Conservation (phyloP, 2,888 invertebrate genomes). For the Lithosia quadra region DNA sequence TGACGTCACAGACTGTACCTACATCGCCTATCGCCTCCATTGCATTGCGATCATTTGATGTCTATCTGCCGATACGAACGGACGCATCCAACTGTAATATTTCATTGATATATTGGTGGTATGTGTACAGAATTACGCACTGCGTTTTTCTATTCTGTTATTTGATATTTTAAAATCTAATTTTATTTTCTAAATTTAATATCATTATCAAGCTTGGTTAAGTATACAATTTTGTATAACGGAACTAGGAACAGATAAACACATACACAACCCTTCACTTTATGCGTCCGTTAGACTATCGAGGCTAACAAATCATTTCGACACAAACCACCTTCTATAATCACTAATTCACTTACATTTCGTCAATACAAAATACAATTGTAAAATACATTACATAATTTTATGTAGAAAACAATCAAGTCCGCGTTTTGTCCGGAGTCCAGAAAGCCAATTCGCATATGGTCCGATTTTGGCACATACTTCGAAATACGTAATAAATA, state of each 20-base stretch:
- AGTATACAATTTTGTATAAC: conserved; percentile 9
- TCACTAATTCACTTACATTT: conserved; percentile 44
- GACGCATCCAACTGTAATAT: conserved; percentile 16
- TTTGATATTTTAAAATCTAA: conserved; percentile 14
- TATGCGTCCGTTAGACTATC: conserved; percentile 23
- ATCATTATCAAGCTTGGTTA: conserved; percentile 21
- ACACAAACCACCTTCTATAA: conserved; percentile 31
- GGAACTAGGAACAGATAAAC: conserved; percentile 20
- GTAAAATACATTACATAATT: conserved; percentile 60
- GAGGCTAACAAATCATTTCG: conserved; percentile 35
- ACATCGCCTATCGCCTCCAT: conserved; percentile 25
- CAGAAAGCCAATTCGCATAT: conserved; percentile 67
- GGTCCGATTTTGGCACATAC: conserved; percentile 84
- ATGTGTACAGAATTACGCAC: conserved; percentile 14
- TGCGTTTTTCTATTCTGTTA: conserved; percentile 18
- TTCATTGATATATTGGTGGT: neutral
- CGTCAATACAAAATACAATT: conserved; percentile 62
- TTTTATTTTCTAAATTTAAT: conserved; percentile 20
- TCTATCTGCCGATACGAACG: conserved; percentile 23
- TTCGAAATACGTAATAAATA: conserved; percentile 72
- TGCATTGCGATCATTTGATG: conserved; percentile 21
- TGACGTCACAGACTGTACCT: conserved; percentile 54
- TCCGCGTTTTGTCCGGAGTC: conserved; percentile 56
- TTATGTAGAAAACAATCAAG: conserved; percentile 49
- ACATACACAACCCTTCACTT: conserved; percentile 14